Evolutionary conservation across 1,140 invertebrate species (phyloP).

Genomic region (Pinna nobilis): DNA sequence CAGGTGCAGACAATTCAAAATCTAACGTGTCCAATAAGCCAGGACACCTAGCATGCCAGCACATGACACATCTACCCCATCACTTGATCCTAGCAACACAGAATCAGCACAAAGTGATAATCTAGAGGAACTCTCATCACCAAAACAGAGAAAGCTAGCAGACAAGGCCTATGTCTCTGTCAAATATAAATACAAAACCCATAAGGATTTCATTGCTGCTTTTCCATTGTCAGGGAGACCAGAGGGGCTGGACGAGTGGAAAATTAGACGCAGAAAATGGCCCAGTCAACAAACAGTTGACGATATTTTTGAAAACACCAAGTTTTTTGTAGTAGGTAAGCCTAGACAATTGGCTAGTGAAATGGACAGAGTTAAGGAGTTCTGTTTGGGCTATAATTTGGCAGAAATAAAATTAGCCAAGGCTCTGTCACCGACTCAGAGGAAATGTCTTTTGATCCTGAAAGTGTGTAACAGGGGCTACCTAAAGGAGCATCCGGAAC

Average conservation of each 20-base stretch:
- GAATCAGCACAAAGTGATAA: background rate
- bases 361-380: background rate
- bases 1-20: background rate
- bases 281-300: background rate
- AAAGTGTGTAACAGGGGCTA: conserved; percentile 16
- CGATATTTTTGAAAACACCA: background rate
- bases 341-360: background rate
- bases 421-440: background rate
- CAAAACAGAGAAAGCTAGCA: background rate
- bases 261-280: background rate
- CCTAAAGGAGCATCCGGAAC: conserved; percentile 4
- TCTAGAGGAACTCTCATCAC: background rate
- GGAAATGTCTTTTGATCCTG: conserved; percentile 6
- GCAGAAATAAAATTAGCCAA: conserved; percentile 16
- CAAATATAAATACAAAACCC: conserved; percentile 3
- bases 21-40: too few species aligned
- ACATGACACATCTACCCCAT: too few species aligned
- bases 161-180: background rate
- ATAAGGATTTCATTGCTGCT: conserved; percentile 26
- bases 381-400: conserved; percentile 21
- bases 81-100: too few species aligned
- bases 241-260: conserved; percentile 1
- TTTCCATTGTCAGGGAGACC: conserved; percentile 14
- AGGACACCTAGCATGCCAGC: too few species aligned
- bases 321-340: conserved; percentile 17